These are phyloP conservation scores for Paralichthys olivaceus DNA, from an alignment of 2,113 vertebrate species.

Conservation along the genomic window DNA sequence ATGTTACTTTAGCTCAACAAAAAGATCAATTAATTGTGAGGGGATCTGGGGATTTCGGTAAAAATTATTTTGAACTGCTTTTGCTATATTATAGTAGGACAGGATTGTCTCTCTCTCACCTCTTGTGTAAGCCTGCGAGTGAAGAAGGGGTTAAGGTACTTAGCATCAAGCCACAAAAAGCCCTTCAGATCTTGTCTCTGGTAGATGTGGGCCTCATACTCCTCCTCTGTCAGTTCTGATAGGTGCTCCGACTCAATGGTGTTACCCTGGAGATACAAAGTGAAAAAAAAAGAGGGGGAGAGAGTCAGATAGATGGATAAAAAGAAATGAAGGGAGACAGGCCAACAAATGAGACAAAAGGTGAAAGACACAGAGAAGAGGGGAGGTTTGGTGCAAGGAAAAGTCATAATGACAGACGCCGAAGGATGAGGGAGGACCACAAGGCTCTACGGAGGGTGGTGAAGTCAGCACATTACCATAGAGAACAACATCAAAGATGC, in stretches of 20 bases:
- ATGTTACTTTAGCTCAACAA: too few relatives aligned
- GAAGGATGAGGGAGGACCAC: conserved; percentile 3
- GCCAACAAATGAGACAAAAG: conserved; percentile 4
- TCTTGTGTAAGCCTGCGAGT: conserved; percentile 96
- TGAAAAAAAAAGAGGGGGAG: neutral
- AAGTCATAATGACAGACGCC: conserved; percentile 8
- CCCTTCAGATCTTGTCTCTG: conserved; percentile 96
- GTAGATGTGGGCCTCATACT: conserved; percentile 96
- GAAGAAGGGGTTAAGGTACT: conserved; percentile 98
- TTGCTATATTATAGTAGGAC: too few relatives aligned
- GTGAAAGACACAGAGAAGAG: conserved; percentile 12
- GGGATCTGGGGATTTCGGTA: too few relatives aligned
- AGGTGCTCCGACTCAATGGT: conserved; percentile 94
- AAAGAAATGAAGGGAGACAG: conserved; percentile 13
- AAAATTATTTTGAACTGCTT: too few relatives aligned
- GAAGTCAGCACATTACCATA: neutral
- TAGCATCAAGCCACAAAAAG: conserved; percentile 97
- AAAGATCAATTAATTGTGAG: too few relatives aligned
- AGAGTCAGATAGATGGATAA: conserved; percentile 15
- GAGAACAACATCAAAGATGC: conserved; percentile 43
- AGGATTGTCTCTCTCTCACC: conserved; percentile 74
- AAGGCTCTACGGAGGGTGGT: neutral
- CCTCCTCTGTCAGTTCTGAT: conserved; percentile 97
- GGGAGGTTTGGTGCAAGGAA: neutral
- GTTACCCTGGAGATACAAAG: conserved; percentile 86